A percentile compares a stretch with the other conserved stretches of the same genome.
Conservation (phyloP, 2,888 invertebrate genomes). For the Scrobipalpa atriplicella region DNA sequence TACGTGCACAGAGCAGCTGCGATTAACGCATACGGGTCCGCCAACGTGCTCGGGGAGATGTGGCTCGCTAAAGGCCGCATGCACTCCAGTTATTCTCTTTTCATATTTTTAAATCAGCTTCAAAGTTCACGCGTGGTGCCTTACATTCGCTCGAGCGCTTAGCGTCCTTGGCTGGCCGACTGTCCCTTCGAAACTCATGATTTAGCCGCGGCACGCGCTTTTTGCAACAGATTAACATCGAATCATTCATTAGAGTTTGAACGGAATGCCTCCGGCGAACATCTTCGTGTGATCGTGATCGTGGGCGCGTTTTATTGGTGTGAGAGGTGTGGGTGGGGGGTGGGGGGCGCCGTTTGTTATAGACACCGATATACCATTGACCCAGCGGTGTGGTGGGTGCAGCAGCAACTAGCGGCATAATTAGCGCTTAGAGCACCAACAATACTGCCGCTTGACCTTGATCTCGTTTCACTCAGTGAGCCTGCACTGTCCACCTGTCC, state of each 20-base stretch:
- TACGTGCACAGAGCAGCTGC: conserved; percentile 42
- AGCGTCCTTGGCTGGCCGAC: conserved; percentile 62
- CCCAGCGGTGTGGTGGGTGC: conserved; percentile 1
- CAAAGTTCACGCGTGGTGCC: conserved; percentile 52
- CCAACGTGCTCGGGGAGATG: conserved; percentile 47
- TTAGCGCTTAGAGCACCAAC: conserved; percentile 63
- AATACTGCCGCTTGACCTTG: conserved; percentile 68
- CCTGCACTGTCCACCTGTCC: conserved; percentile 60
- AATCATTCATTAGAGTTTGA: conserved; percentile 41
- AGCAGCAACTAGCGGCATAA: conserved; percentile 54
- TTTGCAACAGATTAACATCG: conserved; percentile 37
- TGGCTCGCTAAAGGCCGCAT: conserved; percentile 47
- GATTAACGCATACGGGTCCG: conserved; percentile 41
- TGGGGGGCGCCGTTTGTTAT: neutral
- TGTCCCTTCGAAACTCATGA: conserved; percentile 63
- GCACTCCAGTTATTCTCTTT: conserved; percentile 47
- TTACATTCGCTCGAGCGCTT: conserved; percentile 54
- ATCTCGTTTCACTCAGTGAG: conserved; percentile 59
- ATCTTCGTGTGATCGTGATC: conserved; percentile 6
- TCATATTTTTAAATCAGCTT: conserved; percentile 52
- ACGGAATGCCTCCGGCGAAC: conserved; percentile 32
- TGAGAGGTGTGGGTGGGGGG: neutral
- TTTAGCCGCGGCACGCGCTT: conserved; percentile 43
- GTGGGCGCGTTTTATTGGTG: neutral
- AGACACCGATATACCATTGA: conserved; percentile 8